Base-by-base conservation (phyloP, 2,797 vertebrate species). In the Podarcis lilfordi region DNA sequence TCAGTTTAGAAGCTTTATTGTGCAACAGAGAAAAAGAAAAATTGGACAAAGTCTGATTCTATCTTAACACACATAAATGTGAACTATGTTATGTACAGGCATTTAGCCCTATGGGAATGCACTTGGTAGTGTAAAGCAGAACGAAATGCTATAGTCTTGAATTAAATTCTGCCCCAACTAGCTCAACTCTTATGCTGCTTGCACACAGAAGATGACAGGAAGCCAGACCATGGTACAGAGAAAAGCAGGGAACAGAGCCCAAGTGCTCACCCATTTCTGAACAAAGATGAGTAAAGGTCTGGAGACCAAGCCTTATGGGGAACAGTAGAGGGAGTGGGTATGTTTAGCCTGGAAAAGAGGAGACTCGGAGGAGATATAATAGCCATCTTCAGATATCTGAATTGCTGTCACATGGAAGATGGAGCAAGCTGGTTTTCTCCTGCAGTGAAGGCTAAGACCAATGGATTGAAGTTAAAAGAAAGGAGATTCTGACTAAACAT, bases 141-240 rank as follows among this genome's bases (percentile, higher is more conserved):
- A 66, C 7, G 25, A n/a, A 71, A 23, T 29, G 32, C 35, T 64
- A 15, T 4, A 64, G 21, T 64, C 15, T 74, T 59, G 19, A 40
- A 83, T 78, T 83, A 88, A 68, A 40, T 77, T 82, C 40, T 80
- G 29, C 50, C 61, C 21, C 43, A 83, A 25, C 64, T 83, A 88
- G 27, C 55, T 40, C 11, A 78, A n/a, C 13, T 59, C 29, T 78
- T 84, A 45, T 71, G 78, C 27, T 6, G 21, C 45, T 72, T 84
- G 64, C 40, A 80, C 32, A 25, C 29, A 61, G 29, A 25, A 25
- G 37, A 88, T 64, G 45, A 37, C 21, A 32, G 40, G 72, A 87
- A 84, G 45, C 37, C 43, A 78, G 25, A 10, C 61, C 72, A 71
- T n/a, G 32, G 1, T 37, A 43, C 6, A 61, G 50, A 72, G 76